Conservation (phyloP, 2,888 invertebrate genomes). For the Ryuthela nishihirai region DNA sequence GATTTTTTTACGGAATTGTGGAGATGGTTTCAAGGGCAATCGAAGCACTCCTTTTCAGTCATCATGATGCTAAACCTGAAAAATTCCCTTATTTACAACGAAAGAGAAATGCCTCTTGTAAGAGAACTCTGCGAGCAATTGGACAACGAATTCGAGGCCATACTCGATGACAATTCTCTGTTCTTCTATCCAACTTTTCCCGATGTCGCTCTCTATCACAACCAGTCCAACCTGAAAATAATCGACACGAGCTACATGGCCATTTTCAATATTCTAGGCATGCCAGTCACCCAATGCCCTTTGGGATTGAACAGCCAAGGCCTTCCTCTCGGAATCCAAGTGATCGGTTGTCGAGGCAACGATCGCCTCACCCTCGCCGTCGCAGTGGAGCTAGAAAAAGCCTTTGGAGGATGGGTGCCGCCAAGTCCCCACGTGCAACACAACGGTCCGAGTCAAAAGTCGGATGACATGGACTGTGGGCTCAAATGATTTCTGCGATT, state of each 20-base stretch:
- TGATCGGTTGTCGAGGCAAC: constrained; percentile 56
- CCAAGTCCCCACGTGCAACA: too few relatives aligned
- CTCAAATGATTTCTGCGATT: too few relatives aligned
- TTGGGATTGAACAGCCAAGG: constrained; percentile 68
- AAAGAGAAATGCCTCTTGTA: background rate
- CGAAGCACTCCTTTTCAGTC: constrained; percentile 80
- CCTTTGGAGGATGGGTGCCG: constrained; percentile 74
- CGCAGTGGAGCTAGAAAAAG: constrained; percentile 69
- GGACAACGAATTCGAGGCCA: constrained; percentile 61
- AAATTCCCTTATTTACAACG: constrained; percentile 55
- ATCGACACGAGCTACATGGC: constrained; percentile 83
- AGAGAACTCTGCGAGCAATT: constrained; percentile 60
- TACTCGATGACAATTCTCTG: constrained; percentile 75
- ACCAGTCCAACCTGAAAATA: constrained; percentile 73
- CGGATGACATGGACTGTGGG: too few relatives aligned
- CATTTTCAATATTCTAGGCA: constrained; percentile 78
- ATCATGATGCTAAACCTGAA: constrained; percentile 66
- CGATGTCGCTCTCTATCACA: constrained; percentile 80
- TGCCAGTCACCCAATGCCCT: constrained; percentile 83
- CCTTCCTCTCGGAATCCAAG: constrained; percentile 72
- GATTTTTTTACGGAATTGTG: constrained; percentile 64
- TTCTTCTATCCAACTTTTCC: constrained; percentile 87
- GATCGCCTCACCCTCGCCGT: constrained; percentile 76
- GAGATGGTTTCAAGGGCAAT: constrained; percentile 66
- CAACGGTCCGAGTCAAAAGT: too few relatives aligned